These are phyloP conservation scores for Trachurus trachurus DNA, from an alignment of 2,797 vertebrate genomes.

Conservation along the genomic window DNA sequence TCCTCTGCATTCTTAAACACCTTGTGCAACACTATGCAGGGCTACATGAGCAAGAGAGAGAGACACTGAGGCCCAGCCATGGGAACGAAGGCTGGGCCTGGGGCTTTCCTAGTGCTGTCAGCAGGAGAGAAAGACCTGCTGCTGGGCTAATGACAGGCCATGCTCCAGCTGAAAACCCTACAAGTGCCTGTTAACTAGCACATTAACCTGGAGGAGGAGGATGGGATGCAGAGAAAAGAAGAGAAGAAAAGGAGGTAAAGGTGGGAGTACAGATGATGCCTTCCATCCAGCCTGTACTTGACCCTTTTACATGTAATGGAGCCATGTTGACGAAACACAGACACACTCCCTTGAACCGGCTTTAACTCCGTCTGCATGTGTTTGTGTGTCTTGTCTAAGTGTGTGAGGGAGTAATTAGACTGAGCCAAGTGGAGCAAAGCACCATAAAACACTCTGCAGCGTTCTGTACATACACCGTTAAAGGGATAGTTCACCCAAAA, in stretches of 20 bases:
- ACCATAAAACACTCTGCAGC: conserved; percentile 13
- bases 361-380: conserved; percentile 19
- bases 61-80: conserved; percentile 43
- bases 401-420: conserved; percentile 12
- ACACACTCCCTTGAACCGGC: conserved; percentile 54
- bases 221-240: background rate
- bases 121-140: conserved; percentile 64
- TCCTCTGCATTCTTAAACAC: conserved; percentile 14
- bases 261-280: conserved; percentile 22
- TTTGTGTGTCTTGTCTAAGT: conserved; percentile 3
- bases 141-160: conserved; percentile 74
- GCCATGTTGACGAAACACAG: conserved; percentile 65
- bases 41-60: conserved; percentile 40
- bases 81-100: conserved; percentile 61
- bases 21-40: conserved; percentile 10
- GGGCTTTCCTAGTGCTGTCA: conserved; percentile 64
- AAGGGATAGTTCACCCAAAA: too few relatives aligned
- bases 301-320: conserved; percentile 25
- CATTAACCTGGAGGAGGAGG: conserved; percentile 27
- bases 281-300: conserved; percentile 43
- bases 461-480: conserved; percentile 4
- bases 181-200: conserved; percentile 42
- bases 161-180: conserved; percentile 37
- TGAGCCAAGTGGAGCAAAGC: background rate
- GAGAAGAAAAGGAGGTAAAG: background rate